Percentiles rank a stretch among this genome's conserved stretches.
phyloP scores from a whole-genome alignment of 2,113 vertebrate species.

The Seriola rivoliana region DNA sequence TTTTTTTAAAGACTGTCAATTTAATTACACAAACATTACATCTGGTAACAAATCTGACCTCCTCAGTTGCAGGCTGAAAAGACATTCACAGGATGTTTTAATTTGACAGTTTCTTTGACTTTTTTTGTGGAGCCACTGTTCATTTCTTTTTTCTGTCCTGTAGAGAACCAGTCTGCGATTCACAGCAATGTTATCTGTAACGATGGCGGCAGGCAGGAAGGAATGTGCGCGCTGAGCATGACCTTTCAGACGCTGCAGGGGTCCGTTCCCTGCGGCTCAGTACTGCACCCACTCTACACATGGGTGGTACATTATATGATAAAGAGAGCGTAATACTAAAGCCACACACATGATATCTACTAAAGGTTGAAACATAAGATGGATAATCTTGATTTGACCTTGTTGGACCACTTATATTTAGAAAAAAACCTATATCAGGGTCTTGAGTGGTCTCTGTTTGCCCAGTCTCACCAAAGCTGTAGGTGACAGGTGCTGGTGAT shows the following conservation, averaged over 20 bases:
- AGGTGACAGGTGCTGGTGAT: no score
- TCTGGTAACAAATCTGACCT: neutral
- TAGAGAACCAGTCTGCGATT: slow-evolving; percentile 10
- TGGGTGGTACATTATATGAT: slow-evolving; percentile 1
- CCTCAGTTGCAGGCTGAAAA: neutral
- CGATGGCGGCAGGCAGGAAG: slow-evolving; percentile 20
- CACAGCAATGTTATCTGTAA: slow-evolving; percentile 2
- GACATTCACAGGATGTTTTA: slow-evolving; percentile 2
- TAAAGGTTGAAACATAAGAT: neutral
- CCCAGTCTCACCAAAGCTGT: no score
- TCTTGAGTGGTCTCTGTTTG: no score
- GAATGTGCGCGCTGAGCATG: slow-evolving; percentile 37
- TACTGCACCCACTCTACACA: slow-evolving; percentile 3
- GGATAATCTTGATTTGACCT: no score
- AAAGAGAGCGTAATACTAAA: slow-evolving; percentile 1
- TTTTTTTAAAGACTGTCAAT: neutral
- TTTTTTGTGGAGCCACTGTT: neutral
- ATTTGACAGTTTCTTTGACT: slow-evolving; percentile 17
- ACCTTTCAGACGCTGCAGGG: slow-evolving; percentile 52
- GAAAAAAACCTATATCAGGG: no score
- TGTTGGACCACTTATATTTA: no score
- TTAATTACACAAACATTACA: slow-evolving; percentile 19
- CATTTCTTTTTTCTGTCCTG: neutral
- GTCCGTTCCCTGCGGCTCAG: slow-evolving; percentile 28
- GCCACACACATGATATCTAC: neutral